Evolutionary conservation across 2,113 vertebrate genomes (phyloP), one percentile per base, ranked within the genome.

Genomic region (Puntigrus tetrazona): DNA sequence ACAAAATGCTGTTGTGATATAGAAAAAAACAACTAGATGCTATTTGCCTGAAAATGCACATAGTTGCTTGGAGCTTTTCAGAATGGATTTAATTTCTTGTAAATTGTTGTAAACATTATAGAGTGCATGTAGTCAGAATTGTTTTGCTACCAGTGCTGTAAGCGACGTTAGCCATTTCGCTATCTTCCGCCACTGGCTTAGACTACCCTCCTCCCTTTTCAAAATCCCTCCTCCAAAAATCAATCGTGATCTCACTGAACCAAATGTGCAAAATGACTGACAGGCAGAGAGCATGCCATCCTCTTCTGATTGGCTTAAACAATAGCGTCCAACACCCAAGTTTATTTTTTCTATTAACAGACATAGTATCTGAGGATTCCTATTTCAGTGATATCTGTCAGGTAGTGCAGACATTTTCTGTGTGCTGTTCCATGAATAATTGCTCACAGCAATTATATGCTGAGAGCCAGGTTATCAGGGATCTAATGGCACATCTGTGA

Each of bases 401-500:
- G 5, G 20, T 34, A 11, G 27, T 22, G 34, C 31, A 36, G 65
- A 38, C 22, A 43, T 72, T 25, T 72, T 72, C 38, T 72, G 69
- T 22, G 36, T 3, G 22, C 36, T 72, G 2, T 72, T 14, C 22
- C 22, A 43, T 25, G n/a, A 25, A 16, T 72, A 43, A 57, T 77
- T 27, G 38, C 55, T 27, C 41, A 38, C 55, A 78, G 36, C 22
- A 27, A 36, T 78, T 78, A 36, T 14, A 36, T 78, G 5, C 57
- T 57, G 50, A 57, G 10, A 57, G 20, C 8, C 47, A 34, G 27
- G 47, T 77, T 77, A n/a, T 47, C 50, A 14, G 29, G 50, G 50
- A 78, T 78, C 52, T 78, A 77, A 77, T 77, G 75, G 38, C 75
- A 77, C 50, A 52, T 81, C 31, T 7, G 77, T 38, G 84, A 36